Evolutionary conservation across 2,888 invertebrate species (phyloP).

Genomic region (Oligia latruncula): DNA sequence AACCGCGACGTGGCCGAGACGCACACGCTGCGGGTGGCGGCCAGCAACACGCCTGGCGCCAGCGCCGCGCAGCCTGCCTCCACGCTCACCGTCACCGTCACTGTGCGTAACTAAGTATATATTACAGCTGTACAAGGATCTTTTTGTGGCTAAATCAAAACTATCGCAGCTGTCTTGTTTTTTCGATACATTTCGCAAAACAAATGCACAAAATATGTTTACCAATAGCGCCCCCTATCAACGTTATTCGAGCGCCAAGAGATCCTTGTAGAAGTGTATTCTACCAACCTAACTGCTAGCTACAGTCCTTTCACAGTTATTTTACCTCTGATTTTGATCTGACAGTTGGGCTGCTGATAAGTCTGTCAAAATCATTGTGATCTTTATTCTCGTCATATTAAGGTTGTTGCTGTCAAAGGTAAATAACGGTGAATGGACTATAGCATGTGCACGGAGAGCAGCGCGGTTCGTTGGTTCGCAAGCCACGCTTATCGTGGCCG

Average conservation of each 20-base stretch:
- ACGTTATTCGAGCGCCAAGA: not conserved
- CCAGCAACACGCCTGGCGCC: conserved; percentile 81
- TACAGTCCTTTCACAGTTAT: not conserved
- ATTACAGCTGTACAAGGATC: not conserved
- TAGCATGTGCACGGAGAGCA: not conserved
- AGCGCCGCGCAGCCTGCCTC: conserved; percentile 70
- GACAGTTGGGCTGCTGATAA: not conserved
- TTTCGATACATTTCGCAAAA: not conserved
- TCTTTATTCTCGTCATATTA: not conserved
- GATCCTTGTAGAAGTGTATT: not conserved
- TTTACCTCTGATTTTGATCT: not conserved
- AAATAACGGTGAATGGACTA: not conserved
- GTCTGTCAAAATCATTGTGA: not conserved
- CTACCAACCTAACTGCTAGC: not conserved
- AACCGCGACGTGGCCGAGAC: conserved; percentile 81
- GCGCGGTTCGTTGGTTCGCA: too few relatives aligned
- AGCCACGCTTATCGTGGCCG: not conserved
- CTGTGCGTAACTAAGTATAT: conserved; percentile 73
- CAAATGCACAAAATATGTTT: not conserved
- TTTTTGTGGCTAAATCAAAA: not conserved
- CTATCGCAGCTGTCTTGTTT: not conserved
- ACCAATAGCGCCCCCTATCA: not conserved
- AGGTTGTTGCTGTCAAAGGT: too few relatives aligned
- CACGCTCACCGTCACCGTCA: conserved; percentile 83
- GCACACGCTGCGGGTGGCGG: conserved; percentile 86